Conservation (phyloP, 1,140 invertebrate genomes). For the Drosophila ananassae region DNA sequence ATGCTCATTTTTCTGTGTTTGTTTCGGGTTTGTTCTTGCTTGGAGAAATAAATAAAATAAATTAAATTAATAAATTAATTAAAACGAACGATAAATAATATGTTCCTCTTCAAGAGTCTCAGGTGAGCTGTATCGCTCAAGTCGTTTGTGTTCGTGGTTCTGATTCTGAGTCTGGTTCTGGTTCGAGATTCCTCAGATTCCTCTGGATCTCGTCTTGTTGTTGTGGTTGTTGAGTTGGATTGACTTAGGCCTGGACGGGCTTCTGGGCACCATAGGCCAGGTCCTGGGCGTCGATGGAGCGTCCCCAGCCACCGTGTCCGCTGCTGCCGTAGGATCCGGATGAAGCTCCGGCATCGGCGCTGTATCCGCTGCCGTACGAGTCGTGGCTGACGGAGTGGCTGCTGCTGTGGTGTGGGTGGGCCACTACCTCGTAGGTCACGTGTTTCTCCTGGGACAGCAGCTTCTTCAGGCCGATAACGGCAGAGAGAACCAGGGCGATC, state of each 20-base stretch:
- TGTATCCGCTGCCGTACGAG: slow-evolving; percentile 87
- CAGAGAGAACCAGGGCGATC: slow-evolving; percentile 91
- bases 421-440: slow-evolving; percentile 93
- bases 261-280: slow-evolving; percentile 91
- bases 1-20: slow-evolving; percentile 32
- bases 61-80: slow-evolving; percentile 83
- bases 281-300: slow-evolving; percentile 89
- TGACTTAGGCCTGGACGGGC: slow-evolving; percentile 83
- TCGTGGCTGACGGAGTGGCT: slow-evolving; percentile 87
- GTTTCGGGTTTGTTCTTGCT: slow-evolving; percentile 51
- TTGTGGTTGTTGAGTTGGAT: slow-evolving; percentile 14
- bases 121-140: slow-evolving; percentile 55
- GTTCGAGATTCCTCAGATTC: slow-evolving; percentile 11
- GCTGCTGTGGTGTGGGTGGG: slow-evolving; percentile 90
- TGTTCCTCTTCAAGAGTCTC: slow-evolving; percentile 69
- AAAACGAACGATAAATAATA: slow-evolving; percentile 81
- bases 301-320: slow-evolving; percentile 88
- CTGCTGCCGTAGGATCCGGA: slow-evolving; percentile 85
- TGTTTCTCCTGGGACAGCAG: slow-evolving; percentile 90
- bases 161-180: slow-evolving; percentile 24
- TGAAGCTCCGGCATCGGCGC: slow-evolving; percentile 85
- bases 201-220: slow-evolving; percentile 11
- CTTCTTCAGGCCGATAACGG: slow-evolving; percentile 93
- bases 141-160: slow-evolving; percentile 55
- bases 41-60: slow-evolving; percentile 82